Conservation (phyloP, 2,888 invertebrate species). For the Maniola hyperantus region DNA sequence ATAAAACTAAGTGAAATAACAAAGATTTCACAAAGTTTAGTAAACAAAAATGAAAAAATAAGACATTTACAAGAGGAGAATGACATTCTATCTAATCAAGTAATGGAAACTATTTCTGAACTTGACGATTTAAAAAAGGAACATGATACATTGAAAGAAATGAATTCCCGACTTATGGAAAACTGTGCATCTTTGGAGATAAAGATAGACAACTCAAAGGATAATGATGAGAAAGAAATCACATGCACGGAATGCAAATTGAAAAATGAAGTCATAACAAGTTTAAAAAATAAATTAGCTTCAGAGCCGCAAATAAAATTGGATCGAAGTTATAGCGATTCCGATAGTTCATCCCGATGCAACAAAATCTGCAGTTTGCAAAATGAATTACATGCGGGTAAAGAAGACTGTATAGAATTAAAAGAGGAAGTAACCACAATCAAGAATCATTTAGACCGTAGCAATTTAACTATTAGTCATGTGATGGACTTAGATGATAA, state of each 20-base stretch:
- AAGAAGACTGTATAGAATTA: conserved; percentile 71
- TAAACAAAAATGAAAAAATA: conserved; percentile 51
- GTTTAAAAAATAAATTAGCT: conserved; percentile 44
- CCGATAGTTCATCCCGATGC: conserved; percentile 62
- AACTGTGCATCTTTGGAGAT: conserved; percentile 50
- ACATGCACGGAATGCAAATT: conserved; percentile 50
- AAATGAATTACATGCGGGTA: conserved; percentile 67
- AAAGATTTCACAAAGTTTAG: conserved; percentile 50
- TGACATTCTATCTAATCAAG: conserved; percentile 79
- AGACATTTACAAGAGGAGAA: conserved; percentile 75
- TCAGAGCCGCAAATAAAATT: conserved; percentile 51
- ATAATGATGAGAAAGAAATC: conserved; percentile 25
- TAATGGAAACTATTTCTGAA: conserved; percentile 83
- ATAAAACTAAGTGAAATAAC: conserved; percentile 52
- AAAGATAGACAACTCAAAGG: conserved; percentile 40
- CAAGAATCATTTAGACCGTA: conserved; percentile 69
- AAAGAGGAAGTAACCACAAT: conserved; percentile 71
- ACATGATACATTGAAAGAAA: conserved; percentile 52
- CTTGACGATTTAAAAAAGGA: conserved; percentile 72
- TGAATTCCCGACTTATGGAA: conserved; percentile 48
- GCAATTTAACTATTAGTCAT: conserved; percentile 57
- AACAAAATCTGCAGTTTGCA: conserved; percentile 72
- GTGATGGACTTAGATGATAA: conserved; percentile 67
- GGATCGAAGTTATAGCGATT: conserved; percentile 67
- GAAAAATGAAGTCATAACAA: conserved; percentile 51